Evolutionary conservation across 92 coral and sea anemone genomes (phyloP).

Genomic region (Palythoa grandis): DNA sequence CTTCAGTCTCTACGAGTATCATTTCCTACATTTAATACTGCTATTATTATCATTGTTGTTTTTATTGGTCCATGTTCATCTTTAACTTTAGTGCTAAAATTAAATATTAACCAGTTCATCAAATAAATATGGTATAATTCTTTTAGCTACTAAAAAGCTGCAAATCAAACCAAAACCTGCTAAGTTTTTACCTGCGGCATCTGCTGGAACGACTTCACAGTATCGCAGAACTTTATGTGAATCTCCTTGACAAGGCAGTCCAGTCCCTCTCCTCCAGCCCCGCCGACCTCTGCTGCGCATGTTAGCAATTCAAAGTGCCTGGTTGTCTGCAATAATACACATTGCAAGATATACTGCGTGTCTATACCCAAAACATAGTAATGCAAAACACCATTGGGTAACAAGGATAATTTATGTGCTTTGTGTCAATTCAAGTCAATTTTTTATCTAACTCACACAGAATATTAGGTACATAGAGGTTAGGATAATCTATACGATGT

Average conservation of each 20-base stretch:
- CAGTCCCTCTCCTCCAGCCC: constrained; percentile 93
- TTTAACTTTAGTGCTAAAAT: no score
- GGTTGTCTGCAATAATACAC: constrained; percentile 61
- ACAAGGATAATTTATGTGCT: neutral
- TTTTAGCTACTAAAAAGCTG: neutral
- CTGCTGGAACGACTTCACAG: constrained; percentile 84
- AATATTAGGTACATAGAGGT: no score
- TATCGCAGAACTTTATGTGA: constrained; percentile 77
- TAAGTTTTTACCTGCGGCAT: constrained; percentile 70
- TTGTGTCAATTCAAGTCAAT: neutral
- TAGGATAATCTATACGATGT: no score
- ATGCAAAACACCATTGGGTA: no score
- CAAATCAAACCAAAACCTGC: neutral
- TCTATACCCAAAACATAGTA: no score
- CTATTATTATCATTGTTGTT: no score
- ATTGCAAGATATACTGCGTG: no score
- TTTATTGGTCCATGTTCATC: no score
- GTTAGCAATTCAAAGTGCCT: constrained; percentile 93
- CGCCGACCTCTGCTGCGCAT: constrained; percentile 92
- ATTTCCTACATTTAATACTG: no score
- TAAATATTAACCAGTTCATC: neutral
- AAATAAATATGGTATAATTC: no score
- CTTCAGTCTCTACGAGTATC: no score
- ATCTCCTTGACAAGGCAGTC: constrained; percentile 92
- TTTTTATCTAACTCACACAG: no score